phyloP scores from a whole-genome alignment of 2,888 invertebrate genomes.

The Oxytorus armatus region DNA sequence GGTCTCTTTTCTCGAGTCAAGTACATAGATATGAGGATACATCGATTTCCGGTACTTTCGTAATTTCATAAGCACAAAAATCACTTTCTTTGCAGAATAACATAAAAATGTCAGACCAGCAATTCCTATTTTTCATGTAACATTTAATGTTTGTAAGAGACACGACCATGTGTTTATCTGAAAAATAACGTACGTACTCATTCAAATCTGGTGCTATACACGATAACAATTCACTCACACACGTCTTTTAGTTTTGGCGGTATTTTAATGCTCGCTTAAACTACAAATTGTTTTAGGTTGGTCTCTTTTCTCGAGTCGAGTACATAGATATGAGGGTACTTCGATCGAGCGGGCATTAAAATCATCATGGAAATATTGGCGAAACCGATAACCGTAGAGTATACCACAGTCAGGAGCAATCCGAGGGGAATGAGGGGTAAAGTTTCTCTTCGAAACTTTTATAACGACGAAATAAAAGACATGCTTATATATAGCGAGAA shows the following conservation, averaged over 20 bases:
- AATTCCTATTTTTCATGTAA: no score
- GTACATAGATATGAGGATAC: conserved; percentile 19
- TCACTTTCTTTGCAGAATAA: no score
- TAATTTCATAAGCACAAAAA: no score
- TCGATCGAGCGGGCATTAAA: conserved; percentile 65
- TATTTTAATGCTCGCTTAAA: conserved; percentile 69
- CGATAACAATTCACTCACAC: no score
- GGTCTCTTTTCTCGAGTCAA: conserved; percentile 47
- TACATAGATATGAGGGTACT: conserved; percentile 27
- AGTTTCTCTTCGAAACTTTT: conserved; percentile 72
- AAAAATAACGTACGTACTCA: no score
- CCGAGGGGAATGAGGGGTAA: conserved; percentile 62
- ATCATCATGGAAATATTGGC: conserved; percentile 75
- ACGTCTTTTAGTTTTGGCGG: conserved; percentile 37
- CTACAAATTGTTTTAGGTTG: conserved; percentile 68
- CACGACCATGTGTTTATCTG: no score
- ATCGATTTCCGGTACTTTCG: no score
- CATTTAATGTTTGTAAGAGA: no score
- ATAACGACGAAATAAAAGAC: conserved; percentile 78
- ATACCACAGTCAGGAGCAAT: conserved; percentile 28
- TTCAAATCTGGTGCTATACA: no score
- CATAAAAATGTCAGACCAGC: no score
- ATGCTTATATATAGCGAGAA: conserved; percentile 47
- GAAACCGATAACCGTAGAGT: conserved; percentile 65
- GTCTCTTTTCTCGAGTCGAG: conserved; percentile 46